A percentile compares a stretch with the other conserved stretches of the same genome.
phyloP scores from a whole-genome alignment of 2,797 vertebrate species.

The Pantherophis alleghaniensis region DNA sequence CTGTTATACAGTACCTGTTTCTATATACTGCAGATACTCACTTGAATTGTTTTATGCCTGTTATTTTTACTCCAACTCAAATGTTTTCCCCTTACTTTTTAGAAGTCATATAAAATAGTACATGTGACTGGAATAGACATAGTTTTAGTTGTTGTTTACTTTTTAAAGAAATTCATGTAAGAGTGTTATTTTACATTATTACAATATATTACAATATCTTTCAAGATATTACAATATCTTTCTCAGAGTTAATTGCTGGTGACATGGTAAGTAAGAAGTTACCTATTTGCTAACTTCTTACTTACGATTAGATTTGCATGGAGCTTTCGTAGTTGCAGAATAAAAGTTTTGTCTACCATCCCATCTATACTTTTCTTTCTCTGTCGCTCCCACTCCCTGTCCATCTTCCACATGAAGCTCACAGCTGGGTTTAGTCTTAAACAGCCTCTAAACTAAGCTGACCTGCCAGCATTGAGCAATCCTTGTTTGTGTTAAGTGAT shows the following conservation, averaged over 20 bases:
- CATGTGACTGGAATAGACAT: not conserved
- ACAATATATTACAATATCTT: not conserved
- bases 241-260: not conserved
- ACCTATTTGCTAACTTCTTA: not conserved
- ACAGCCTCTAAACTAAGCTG: not conserved
- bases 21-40: not conserved
- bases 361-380: too few species aligned
- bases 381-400: not conserved
- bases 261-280: not conserved
- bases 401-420: not conserved
- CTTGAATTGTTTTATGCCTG: not conserved
- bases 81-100: not conserved
- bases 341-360: not conserved
- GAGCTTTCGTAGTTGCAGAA: not conserved
- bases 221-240: not conserved
- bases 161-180: not conserved
- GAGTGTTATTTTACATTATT: not conserved
- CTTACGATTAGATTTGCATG: not conserved
- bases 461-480: not conserved
- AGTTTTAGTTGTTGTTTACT: not conserved
- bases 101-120: not conserved
- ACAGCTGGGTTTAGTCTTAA: not conserved
- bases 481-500: not conserved
- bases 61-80: not conserved
- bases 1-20: not conserved